Evolutionary conservation across 2,113 vertebrate species (phyloP), one percentile per base, ranked within the genome.

Genomic region (Talpa occidentalis): DNA sequence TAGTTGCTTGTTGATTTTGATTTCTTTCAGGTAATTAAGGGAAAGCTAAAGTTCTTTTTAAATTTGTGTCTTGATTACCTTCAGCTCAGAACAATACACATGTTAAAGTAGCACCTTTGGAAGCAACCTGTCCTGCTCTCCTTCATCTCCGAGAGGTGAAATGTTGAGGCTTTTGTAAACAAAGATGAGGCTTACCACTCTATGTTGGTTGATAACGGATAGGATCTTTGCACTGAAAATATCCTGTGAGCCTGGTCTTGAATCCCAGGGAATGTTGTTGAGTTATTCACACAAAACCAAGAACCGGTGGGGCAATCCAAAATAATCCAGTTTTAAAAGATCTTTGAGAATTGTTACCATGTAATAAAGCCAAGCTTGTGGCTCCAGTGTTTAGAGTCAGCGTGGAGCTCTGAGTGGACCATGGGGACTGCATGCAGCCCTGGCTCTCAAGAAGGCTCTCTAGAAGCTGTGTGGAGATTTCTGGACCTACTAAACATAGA

Each of bases 281-380:
- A 84, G 47, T 77, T 54, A 73, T 30, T 56, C 49, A 44, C 30
- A 6, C 52, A 80, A 90, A 90, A 74, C 40, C 35, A 52, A 83
- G 66, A 26, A 42, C 26, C 74, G 49, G 19, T 1, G 22, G 10
- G 14, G 14, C 6, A 0, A 0, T 28, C 52, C 19, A 24, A 32
- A 62, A 83, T 28, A 82, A 30, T 30, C 17, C 9, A 6, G 5
- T 26, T 14, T 82, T 47, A 19, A 28, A 37, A 35, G 24, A 17
- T 32, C 21, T 82, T 56, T 22, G 11, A 69, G 88, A 37, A 70
- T 69, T 86, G 28, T 92, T 76, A 83, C 7, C 19, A 3, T 4
- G 49, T 59, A 12, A 59, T 26, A 7, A 76, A 90, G 64, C 26
- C 74, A 85, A 22, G 40, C 59, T 24, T 37, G 10, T 19, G 35